Conservation (phyloP, 2,888 invertebrate species). For the Brachyptera putata region DNA sequence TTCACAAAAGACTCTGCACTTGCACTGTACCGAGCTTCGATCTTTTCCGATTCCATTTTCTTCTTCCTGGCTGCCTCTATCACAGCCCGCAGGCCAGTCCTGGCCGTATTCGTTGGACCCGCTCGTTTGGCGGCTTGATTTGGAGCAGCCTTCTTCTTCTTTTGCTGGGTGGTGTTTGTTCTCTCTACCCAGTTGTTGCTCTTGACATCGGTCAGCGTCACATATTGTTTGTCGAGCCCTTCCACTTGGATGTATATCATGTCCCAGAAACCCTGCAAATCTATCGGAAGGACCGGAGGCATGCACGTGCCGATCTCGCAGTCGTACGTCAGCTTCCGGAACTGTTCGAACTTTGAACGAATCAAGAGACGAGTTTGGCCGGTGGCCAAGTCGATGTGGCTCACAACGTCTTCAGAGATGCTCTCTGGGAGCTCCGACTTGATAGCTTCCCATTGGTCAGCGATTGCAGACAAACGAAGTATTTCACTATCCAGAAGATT, state of each 20-base stretch:
- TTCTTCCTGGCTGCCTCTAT: background rate
- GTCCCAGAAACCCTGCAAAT: constrained; percentile 86
- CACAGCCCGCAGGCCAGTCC: background rate
- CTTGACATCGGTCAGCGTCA: background rate
- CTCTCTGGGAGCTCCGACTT: constrained; percentile 31
- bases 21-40: too few species aligned
- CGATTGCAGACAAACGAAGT: constrained; percentile 34
- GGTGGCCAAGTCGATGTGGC: constrained; percentile 62
- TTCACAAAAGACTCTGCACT: too few species aligned
- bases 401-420: constrained; percentile 52
- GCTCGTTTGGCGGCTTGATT: too few species aligned
- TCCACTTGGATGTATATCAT: constrained; percentile 55
- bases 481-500: constrained; percentile 42
- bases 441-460: background rate
- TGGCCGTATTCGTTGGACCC: background rate
- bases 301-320: constrained; percentile 47
- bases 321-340: constrained; percentile 55
- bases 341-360: constrained; percentile 73
- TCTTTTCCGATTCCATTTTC: background rate
- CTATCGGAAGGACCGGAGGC: constrained; percentile 58
- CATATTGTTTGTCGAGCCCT: too few species aligned
- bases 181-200: background rate
- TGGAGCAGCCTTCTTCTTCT: background rate
- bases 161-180: background rate
- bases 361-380: constrained; percentile 76